Conservation (phyloP, 2,113 vertebrate genomes). For the Cygnus buccinator region DNA sequence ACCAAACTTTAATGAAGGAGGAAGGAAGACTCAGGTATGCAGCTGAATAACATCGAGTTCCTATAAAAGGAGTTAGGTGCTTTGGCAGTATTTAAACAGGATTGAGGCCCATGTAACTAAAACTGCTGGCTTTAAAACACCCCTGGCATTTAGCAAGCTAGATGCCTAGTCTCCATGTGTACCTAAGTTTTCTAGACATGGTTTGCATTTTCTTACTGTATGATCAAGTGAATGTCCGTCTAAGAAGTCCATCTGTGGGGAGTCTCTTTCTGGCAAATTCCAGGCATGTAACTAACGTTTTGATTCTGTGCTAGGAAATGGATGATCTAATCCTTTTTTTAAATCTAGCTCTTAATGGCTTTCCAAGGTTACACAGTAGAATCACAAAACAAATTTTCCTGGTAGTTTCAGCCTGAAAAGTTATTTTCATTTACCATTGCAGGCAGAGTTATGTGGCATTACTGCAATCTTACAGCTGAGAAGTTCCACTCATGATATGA, state of each 20-base stretch:
- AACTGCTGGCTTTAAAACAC: neutral
- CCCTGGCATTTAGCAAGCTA: neutral
- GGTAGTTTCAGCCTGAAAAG: neutral
- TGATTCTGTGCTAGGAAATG: neutral
- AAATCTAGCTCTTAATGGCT: neutral
- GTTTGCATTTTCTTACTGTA: neutral
- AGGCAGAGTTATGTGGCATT: neutral
- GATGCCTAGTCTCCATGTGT: rapidly evolving
- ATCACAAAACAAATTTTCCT: neutral
- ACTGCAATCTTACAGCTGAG: neutral
- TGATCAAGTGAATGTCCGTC: neutral
- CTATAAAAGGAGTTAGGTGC: neutral
- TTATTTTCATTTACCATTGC: neutral
- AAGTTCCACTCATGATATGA: neutral
- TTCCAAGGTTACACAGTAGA: neutral
- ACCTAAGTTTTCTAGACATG: neutral
- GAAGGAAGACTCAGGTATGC: neutral
- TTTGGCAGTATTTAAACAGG: neutral
- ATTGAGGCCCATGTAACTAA: neutral
- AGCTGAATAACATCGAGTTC: neutral
- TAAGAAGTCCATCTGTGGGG: neutral
- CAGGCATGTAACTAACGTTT: neutral
- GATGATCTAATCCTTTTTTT: neutral
- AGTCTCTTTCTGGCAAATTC: neutral
- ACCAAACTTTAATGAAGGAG: neutral